Evolutionary conservation across 2,113 vertebrate genomes (phyloP), one percentile per base, ranked within the genome.

Genomic region (Thinocorus orbignyianus): DNA sequence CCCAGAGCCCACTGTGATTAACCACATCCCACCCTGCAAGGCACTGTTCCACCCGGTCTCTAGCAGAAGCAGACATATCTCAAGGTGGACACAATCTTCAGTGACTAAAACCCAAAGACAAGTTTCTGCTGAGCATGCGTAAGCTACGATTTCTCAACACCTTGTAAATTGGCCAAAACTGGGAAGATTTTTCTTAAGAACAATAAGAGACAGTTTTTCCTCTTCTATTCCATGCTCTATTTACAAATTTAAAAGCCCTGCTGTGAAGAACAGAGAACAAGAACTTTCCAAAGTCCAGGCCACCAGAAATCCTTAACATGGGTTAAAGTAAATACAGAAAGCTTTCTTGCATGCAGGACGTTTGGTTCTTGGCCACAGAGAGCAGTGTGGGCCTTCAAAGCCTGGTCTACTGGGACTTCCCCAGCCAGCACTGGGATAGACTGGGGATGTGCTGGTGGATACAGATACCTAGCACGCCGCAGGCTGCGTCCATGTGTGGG

Each of bases 401-500:
- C 15, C 12, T 31, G 17, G 9, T 51, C 14, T 66, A 25, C 24
- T 1, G 9, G 60, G 54, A 7, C 13, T 2, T 41, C 8, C 11
- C 86, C 35, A 42, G 44, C 6, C 18, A 15, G 54, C 62, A 10
- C 26, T 2, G 26, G 49, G 66, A 17, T 46, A 76, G 48, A 22
- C 1, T 5, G 72, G 62, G 79, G 57, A 25, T 10, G 23, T 24
- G 52, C 30, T 51, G 81, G 39, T 13, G 49, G 64, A 33, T 19
- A 46, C 14, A 26, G 42, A 15, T 98, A 99, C 99, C 99, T 97
- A 99, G 97, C 94, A 99, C 99, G 37, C 99, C 99, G 42, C 99
- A 99, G 95, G 99, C 99, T 51, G 99, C 98, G 48, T 99, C 99
- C 98, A 99, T 99, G 97, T 99, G 99, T 35, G 99, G 99, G 96